Evolutionary conservation across 2,113 vertebrate species (phyloP).

Genomic region (Eulemur rufifrons): DNA sequence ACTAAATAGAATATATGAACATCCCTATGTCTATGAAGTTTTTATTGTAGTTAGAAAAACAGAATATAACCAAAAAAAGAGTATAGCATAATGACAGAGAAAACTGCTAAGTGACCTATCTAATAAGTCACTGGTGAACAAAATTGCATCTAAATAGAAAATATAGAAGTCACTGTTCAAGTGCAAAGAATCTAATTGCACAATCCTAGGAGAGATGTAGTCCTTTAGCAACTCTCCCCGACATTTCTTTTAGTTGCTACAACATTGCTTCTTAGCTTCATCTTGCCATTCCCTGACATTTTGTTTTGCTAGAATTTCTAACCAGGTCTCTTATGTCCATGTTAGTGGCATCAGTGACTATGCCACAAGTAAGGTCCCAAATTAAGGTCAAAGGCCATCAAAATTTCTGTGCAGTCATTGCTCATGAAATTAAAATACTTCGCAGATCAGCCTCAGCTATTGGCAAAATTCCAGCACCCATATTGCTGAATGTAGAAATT

Average conservation of each 20-base stretch:
- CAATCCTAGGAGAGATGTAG: neutral
- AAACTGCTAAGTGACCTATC: rapidly evolving
- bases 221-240: neutral
- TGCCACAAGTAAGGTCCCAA: neutral
- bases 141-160: neutral
- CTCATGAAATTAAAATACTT: neutral
- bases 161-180: neutral
- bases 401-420: neutral
- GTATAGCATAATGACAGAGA: neutral
- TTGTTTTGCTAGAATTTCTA: neutral
- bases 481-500: neutral
- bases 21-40: neutral
- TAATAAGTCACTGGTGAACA: neutral
- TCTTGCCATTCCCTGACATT: neutral
- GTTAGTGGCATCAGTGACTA: neutral
- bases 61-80: neutral
- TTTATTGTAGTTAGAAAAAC: neutral
- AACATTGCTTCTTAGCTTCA: neutral
- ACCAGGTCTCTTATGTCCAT: neutral
- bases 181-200: neutral
- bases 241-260: neutral
- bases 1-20: neutral
- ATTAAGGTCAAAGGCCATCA: neutral
- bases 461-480: neutral
- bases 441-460: neutral